phyloP scores from a whole-genome alignment of 2,888 invertebrate species.

The Monochamus alternatus region DNA sequence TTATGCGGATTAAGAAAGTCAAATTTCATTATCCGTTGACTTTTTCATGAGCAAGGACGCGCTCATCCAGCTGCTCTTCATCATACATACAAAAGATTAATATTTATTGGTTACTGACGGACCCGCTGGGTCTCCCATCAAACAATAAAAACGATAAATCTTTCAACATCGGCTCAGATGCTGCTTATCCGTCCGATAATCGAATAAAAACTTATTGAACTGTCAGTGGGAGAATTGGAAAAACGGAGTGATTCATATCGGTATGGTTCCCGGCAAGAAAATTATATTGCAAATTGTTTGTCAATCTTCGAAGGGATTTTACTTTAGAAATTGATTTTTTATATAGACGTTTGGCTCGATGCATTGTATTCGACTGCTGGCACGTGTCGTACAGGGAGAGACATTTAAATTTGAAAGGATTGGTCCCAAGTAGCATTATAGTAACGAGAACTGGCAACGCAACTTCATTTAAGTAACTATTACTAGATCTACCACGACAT shows the following conservation, averaged over 20 bases:
- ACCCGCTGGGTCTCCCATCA: slow-evolving; percentile 47
- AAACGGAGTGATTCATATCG: slow-evolving; percentile 29
- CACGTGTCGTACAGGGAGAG: no score
- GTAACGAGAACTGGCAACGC: no score
- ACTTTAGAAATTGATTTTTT: no score
- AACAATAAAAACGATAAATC: slow-evolving; percentile 54
- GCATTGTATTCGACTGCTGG: no score
- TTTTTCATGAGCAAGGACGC: no score
- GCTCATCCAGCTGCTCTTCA: background rate
- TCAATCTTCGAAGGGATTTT: background rate
- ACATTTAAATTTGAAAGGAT: no score
- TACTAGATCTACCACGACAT: no score
- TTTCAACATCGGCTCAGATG: slow-evolving; percentile 52
- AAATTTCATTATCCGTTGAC: no score
- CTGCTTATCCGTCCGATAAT: slow-evolving; percentile 52
- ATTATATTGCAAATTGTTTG: slow-evolving; percentile 32
- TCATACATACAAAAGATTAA: slow-evolving; percentile 3
- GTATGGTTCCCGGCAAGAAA: slow-evolving; percentile 27
- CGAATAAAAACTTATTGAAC: slow-evolving; percentile 57
- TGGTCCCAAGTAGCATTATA: no score
- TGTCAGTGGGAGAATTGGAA: slow-evolving; percentile 47
- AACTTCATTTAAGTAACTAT: no score
- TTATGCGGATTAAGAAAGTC: no score
- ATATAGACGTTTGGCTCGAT: no score
- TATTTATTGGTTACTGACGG: slow-evolving; percentile 43